Conservation (phyloP, 1,140 invertebrate genomes). For the Andricus grossulariae region DNA sequence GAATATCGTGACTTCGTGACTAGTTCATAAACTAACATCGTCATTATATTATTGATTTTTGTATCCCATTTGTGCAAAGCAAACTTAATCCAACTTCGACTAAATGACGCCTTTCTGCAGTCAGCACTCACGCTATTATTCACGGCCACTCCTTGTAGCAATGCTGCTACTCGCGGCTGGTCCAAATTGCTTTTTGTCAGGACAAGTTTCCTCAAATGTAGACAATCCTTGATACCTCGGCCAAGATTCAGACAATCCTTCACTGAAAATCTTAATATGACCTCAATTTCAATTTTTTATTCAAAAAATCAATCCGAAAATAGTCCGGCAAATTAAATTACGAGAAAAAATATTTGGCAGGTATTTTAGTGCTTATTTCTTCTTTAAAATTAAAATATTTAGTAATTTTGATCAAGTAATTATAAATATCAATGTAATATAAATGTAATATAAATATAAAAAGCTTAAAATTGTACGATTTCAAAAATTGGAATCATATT, state of each 20-base stretch:
- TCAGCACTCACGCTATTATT: slow-evolving; percentile 60
- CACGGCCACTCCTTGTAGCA: slow-evolving; percentile 63
- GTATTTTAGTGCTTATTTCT: no score
- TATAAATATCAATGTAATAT: no score
- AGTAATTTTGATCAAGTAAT: no score
- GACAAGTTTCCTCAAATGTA: slow-evolving; percentile 59
- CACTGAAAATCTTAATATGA: slow-evolving; percentile 64
- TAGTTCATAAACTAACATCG: neutral
- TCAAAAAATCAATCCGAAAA: neutral
- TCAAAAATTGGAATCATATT: no score
- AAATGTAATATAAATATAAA: no score
- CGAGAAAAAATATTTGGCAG: no score
- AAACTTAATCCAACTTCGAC: neutral
- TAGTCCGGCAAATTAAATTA: no score
- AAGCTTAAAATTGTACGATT: no score
- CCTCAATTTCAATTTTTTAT: slow-evolving; percentile 27
- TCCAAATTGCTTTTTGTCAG: slow-evolving; percentile 66
- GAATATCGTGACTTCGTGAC: slow-evolving; percentile 28
- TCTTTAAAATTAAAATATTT: no score
- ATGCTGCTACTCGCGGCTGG: slow-evolving; percentile 58
- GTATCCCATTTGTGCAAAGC: slow-evolving; percentile 5
- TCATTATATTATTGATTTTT: slow-evolving; percentile 1
- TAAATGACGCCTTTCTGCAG: neutral
- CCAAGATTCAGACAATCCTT: slow-evolving; percentile 66
- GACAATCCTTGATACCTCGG: slow-evolving; percentile 55